phyloP scores from a whole-genome alignment of 2,888 invertebrate species.

The Fissipunctia ypsillon region DNA sequence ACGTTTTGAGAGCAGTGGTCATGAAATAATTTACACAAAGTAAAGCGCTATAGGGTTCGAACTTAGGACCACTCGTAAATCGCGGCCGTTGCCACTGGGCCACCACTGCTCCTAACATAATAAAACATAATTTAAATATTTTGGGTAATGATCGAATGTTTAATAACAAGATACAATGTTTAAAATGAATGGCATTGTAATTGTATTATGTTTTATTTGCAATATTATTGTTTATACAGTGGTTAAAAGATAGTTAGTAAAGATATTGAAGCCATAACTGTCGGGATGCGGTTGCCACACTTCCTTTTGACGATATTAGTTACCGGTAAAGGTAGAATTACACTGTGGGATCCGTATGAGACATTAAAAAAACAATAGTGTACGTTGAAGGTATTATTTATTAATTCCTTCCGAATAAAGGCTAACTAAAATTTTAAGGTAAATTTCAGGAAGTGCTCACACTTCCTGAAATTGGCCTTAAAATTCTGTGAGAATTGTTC shows the following conservation, averaged over 20 bases:
- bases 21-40: too few relatives aligned
- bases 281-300: constrained; percentile 58
- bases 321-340: constrained; percentile 51
- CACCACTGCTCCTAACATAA: too few relatives aligned
- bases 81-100: too few relatives aligned
- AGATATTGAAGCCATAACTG: constrained; percentile 44
- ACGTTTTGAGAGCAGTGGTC: too few relatives aligned
- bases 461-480: too few relatives aligned
- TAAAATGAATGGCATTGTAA: constrained; percentile 6
- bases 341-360: constrained; percentile 36
- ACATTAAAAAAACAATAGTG: not conserved
- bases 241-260: constrained; percentile 1
- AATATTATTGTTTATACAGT: not conserved
- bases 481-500: not conserved
- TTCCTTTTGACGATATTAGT: constrained; percentile 51
- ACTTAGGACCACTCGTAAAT: too few relatives aligned
- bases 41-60: too few relatives aligned
- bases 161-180: constrained; percentile 1
- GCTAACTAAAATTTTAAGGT: not conserved
- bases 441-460: too few relatives aligned
- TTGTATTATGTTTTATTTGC: not conserved
- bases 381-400: not conserved
- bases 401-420: not conserved
- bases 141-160: constrained; percentile 6
- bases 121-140: not conserved